phyloP scores from a whole-genome alignment of 2,113 vertebrate genomes.

The Lycocorax pyrrhopterus region DNA sequence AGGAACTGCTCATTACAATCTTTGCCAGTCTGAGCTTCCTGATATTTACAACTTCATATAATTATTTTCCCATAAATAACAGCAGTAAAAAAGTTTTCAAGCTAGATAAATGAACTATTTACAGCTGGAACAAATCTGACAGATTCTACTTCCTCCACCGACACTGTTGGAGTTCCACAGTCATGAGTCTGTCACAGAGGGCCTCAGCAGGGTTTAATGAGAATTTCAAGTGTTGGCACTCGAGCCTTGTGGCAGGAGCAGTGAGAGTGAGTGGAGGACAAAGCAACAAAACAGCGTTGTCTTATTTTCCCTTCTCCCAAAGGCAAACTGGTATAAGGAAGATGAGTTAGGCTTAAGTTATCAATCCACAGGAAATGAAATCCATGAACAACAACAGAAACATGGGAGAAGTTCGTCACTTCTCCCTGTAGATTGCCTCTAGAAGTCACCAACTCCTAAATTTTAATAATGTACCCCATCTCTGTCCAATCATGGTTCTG shows the following conservation, averaged over 20 bases:
- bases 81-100: neutral
- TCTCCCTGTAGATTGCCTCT: rapidly evolving
- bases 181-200: neutral
- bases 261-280: neutral
- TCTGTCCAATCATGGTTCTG: neutral
- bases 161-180: neutral
- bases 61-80: neutral
- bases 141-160: neutral
- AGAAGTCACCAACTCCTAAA: neutral
- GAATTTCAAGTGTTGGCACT: rapidly evolving
- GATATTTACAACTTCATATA: neutral
- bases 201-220: neutral
- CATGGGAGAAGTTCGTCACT: neutral
- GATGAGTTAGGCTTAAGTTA: neutral
- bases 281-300: neutral
- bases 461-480: neutral
- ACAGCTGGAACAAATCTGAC: neutral
- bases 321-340: neutral
- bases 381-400: neutral
- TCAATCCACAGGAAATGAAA: neutral
- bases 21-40: neutral
- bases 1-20: neutral
- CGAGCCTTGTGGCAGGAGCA: neutral
- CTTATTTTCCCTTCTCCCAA: neutral
- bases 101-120: neutral